Evolutionary conservation across 2,888 invertebrate genomes (phyloP).

Genomic region (Drosophila sordidula): DNA sequence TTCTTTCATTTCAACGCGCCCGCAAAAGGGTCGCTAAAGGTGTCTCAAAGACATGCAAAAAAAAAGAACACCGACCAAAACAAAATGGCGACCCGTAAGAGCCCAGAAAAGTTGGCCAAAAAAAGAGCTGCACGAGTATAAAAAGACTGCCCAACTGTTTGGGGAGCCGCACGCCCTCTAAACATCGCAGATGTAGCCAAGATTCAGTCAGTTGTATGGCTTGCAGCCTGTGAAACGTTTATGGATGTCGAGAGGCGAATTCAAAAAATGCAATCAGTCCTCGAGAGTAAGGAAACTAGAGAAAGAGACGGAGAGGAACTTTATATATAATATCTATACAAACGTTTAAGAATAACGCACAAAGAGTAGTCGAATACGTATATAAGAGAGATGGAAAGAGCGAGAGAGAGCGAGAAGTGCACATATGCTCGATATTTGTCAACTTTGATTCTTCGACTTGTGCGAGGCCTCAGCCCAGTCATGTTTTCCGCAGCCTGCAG

Average conservation of each 20-base stretch:
- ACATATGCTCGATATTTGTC: too few species aligned
- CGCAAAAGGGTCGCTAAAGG: slow-evolving; percentile 58
- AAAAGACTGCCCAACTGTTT: not conserved
- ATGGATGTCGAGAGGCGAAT: not conserved
- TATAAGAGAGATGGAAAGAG: too few species aligned
- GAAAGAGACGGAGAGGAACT: not conserved
- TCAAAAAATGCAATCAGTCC: too few species aligned
- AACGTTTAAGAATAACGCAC: slow-evolving; percentile 2
- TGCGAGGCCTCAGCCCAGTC: not conserved
- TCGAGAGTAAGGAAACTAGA: too few species aligned
- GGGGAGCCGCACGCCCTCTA: not conserved
- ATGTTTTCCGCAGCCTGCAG: not conserved
- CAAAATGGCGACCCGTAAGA: slow-evolving; percentile 41
- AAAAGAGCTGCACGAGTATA: not conserved
- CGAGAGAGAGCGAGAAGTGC: too few species aligned
- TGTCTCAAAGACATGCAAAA: slow-evolving; percentile 52
- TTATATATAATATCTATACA: not conserved
- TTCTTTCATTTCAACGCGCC: slow-evolving; percentile 80
- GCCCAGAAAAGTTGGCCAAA: not conserved
- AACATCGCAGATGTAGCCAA: not conserved
- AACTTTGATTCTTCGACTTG: not conserved
- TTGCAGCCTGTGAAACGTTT: slow-evolving; percentile 7
- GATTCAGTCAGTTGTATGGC: not conserved
- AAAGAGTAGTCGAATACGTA: not conserved
- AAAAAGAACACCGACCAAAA: slow-evolving; percentile 11